Evolutionary conservation across 2,113 vertebrate genomes (phyloP), one percentile per base, ranked within the genome.

Genomic region (Cephalopterus ornatus): DNA sequence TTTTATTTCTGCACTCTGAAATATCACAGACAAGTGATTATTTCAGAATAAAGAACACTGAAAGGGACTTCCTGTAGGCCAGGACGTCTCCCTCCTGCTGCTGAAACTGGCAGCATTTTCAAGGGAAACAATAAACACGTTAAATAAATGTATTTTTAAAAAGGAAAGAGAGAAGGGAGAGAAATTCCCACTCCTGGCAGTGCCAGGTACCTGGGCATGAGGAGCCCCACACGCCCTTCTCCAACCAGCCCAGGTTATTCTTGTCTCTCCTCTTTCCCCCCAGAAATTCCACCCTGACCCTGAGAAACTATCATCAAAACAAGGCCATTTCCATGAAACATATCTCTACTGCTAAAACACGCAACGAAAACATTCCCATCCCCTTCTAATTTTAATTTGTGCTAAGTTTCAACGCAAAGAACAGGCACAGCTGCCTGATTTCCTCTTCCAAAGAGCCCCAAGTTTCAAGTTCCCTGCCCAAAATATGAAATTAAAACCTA

Each of bases 321-420:
- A 35, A 67, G 79, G 79, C 18, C 80, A 63, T 84, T 96, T 91
- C 91, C 95, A 89, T 63, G 92, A 84, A 87, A 84, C 68, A 1
- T 22, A 74, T 95, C 93, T 95, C 67, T 55, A 7, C 85, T 84
- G 91, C 9, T 5, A 94, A 94, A 96, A 85, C 92, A 63, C 4
- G 37, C 23, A 27, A 92, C 62, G 9, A 93, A 93, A 96, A 89
- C 95, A 89, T 95, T 96, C 94, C 94, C 93, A 95, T 89, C 93
- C 93, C 91, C 63, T 84, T 89, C 94, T 95, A 95, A 93, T 93
- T 93, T 95, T 93, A 92, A 93, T 93, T 84, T 68, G 82, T 2
- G 12, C 75, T 27, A 35, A 58, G 82, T 67, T 88, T 88, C 85
- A 61, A 24, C 1, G 85, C 72, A 68, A 28, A 56, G 65, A 28